Evolutionary conservation across 1,140 invertebrate species (phyloP).

Genomic region (Planococcus citri): DNA sequence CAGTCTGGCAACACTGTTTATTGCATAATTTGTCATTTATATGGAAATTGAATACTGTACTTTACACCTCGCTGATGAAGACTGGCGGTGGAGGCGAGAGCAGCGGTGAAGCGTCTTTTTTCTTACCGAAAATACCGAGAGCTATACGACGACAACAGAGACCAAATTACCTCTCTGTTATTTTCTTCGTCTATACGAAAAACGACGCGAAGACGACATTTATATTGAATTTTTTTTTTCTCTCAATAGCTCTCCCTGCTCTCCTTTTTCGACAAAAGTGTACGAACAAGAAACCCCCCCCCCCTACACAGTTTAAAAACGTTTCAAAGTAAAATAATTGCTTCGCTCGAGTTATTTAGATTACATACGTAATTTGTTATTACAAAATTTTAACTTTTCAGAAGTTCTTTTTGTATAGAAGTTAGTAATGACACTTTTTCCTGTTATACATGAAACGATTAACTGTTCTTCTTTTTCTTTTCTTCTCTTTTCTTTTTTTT

Average conservation of each 20-base stretch:
- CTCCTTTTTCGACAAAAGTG: background rate
- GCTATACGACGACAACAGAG: background rate
- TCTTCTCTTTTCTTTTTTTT: background rate
- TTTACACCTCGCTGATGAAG: background rate
- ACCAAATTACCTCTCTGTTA: background rate
- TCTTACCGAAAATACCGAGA: too few species aligned
- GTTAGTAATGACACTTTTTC: background rate
- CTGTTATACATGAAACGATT: too few species aligned
- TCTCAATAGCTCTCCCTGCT: too few species aligned
- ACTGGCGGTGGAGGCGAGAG: too few species aligned
- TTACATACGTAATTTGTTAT: slow-evolving; percentile 8
- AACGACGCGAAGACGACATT: too few species aligned
- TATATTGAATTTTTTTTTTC: background rate
- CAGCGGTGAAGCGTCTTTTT: too few species aligned
- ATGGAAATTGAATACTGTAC: slow-evolving; percentile 3
- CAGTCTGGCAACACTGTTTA: background rate
- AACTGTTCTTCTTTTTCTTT: background rate
- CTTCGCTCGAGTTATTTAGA: slow-evolving; percentile 1
- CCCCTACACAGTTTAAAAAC: background rate
- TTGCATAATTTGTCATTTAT: slow-evolving; percentile 4
- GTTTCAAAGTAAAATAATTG: slow-evolving; percentile 4
- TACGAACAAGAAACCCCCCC: background rate
- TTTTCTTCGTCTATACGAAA: too few species aligned
- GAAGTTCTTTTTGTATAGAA: background rate
- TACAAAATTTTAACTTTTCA: slow-evolving; percentile 2